Conservation (phyloP, 1,140 invertebrate genomes). For the Acromyrmex echinatior region DNA sequence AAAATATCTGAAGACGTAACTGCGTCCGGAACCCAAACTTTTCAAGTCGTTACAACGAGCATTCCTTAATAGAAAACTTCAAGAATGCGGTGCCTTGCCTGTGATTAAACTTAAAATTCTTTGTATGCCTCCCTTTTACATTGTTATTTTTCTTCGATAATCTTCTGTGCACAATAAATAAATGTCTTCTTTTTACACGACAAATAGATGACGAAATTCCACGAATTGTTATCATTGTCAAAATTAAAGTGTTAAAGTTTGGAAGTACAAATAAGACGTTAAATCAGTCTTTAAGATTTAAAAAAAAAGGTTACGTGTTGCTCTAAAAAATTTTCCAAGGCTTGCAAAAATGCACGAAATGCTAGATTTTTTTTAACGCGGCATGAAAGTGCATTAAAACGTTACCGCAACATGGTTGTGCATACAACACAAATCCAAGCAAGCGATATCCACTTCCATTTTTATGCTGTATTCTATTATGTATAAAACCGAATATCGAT, state of each 20-base stretch:
- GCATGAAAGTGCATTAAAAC: conserved; percentile 32
- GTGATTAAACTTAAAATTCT: conserved; percentile 59
- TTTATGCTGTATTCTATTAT: conserved; percentile 56
- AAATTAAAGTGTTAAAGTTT: conserved; percentile 27
- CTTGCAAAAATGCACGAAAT: background rate
- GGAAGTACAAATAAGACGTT: background rate
- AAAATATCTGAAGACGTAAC: conserved; percentile 43
- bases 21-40: conserved; percentile 37
- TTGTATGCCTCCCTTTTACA: conserved; percentile 31
- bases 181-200: background rate
- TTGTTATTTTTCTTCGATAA: conserved; percentile 59
- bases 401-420: conserved; percentile 15
- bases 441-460: conserved; percentile 19
- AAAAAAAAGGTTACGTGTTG: background rate
- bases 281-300: background rate
- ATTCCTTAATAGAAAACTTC: conserved; percentile 58
- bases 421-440: conserved; percentile 28
- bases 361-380: background rate
- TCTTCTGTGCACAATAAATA: conserved; percentile 26
- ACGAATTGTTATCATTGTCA: background rate
- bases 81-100: conserved; percentile 26
- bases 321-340: background rate
- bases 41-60: conserved; percentile 54
- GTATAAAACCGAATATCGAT: conserved; percentile 58
- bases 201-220: background rate